These are phyloP conservation scores for Xanthia togata DNA, from an alignment of 2,888 invertebrate genomes.

Conservation along the genomic window DNA sequence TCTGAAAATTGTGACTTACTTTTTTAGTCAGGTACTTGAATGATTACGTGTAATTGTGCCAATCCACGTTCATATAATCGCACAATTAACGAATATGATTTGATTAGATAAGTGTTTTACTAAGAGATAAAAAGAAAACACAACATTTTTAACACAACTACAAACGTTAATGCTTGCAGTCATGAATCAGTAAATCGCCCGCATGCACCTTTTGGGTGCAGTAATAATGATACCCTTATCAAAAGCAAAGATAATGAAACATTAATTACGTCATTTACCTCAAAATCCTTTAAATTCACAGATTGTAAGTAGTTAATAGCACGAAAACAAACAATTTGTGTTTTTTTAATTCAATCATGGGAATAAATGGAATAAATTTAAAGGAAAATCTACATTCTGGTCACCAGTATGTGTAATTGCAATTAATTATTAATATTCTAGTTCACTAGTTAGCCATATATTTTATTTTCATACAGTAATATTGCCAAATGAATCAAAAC, in stretches of 20 bases:
- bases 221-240: slow-evolving; percentile 37
- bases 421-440: too few relatives aligned
- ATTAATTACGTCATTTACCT: slow-evolving; percentile 46
- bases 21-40: too few relatives aligned
- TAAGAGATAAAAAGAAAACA: background rate
- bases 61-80: too few relatives aligned
- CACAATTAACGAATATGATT: too few relatives aligned
- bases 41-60: too few relatives aligned
- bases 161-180: background rate
- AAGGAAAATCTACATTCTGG: background rate
- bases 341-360: background rate
- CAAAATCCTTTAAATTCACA: slow-evolving; percentile 40
- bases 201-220: slow-evolving; percentile 44
- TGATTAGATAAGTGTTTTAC: background rate
- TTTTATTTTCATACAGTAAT: too few relatives aligned
- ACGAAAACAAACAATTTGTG: slow-evolving; percentile 29
- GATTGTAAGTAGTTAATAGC: slow-evolving; percentile 27
- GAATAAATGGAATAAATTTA: background rate
- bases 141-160: background rate
- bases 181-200: slow-evolving; percentile 16
- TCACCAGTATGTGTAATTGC: too few relatives aligned
- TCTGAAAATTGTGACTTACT: too few relatives aligned
- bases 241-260: slow-evolving; percentile 33
- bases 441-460: too few relatives aligned
- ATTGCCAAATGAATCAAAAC: too few relatives aligned